Conservation (phyloP, 2,888 invertebrate genomes). For the Tribolium freemani region DNA sequence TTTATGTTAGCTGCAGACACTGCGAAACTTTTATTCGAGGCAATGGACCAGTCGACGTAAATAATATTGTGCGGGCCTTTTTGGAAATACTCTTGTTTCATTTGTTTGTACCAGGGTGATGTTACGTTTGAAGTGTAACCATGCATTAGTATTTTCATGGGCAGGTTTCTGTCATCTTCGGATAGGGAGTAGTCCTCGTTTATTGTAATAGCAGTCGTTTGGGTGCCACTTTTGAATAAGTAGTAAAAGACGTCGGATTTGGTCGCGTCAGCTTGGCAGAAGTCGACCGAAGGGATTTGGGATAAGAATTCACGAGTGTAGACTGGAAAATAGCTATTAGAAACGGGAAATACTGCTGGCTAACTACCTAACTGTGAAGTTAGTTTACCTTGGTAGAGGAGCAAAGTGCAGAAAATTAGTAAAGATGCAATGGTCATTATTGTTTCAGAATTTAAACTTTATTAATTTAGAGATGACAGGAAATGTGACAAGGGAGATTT, state of each 20-base stretch:
- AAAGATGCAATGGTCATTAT: neutral
- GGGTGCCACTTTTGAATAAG: conserved; percentile 48
- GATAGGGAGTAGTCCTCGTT: conserved; percentile 48
- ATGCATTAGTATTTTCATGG: conserved; percentile 68
- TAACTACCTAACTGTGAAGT: neutral
- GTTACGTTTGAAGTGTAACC: conserved; percentile 69
- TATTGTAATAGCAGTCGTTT: conserved; percentile 44
- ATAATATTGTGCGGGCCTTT: conserved; percentile 67
- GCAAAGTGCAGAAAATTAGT: neutral
- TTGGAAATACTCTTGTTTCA: conserved; percentile 66
- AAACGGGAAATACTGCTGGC: neutral
- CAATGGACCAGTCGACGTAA: conserved; percentile 66
- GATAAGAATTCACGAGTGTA: conserved; percentile 14
- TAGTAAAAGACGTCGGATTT: conserved; percentile 51
- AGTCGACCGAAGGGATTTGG: conserved; percentile 53
- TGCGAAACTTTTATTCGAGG: conserved; percentile 56
- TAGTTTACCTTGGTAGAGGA: neutral
- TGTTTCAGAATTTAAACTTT: neutral
- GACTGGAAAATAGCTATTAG: conserved; percentile 3
- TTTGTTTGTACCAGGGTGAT: conserved; percentile 61
- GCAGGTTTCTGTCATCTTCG: conserved; percentile 47
- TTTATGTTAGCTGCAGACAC: conserved; percentile 67
- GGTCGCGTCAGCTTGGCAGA: conserved; percentile 51
- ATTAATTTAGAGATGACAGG: conserved; percentile 8
- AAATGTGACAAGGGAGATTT: neutral